Conservation (phyloP, 64 coral and sea anemone species). For the Acropora tenuis region DNA sequence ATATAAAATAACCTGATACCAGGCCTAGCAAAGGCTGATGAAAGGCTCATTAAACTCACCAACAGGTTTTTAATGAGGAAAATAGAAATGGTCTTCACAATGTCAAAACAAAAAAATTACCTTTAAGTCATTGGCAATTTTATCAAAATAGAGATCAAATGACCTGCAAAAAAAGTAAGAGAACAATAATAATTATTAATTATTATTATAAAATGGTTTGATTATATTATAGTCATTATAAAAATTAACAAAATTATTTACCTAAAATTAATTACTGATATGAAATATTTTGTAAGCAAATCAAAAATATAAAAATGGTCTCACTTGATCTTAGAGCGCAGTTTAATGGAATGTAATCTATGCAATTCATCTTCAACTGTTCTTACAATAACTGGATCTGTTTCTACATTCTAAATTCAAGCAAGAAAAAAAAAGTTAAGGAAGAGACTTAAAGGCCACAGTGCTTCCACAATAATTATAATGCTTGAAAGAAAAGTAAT, state of each 20-base stretch:
- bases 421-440: background rate
- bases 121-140: slow-evolving; percentile 37
- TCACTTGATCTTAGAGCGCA: slow-evolving; percentile 83
- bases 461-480: background rate
- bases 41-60: no score
- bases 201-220: background rate
- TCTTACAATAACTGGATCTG: slow-evolving; percentile 10
- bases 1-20: no score
- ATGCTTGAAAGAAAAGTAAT: background rate
- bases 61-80: background rate
- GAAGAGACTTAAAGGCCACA: background rate
- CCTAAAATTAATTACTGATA: background rate
- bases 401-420: slow-evolving; percentile 6
- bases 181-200: no score
- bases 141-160: slow-evolving; percentile 46
- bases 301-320: background rate
- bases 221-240: no score
- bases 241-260: no score
- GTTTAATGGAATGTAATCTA: slow-evolving; percentile 66
- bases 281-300: background rate
- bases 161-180: slow-evolving; percentile 29
- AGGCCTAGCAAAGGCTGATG: no score
- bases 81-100: background rate
- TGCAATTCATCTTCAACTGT: slow-evolving; percentile 79
- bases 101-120: background rate